These are phyloP conservation scores for Morone chrysops DNA, from an alignment of 2,113 vertebrate genomes.

Conservation along the genomic window DNA sequence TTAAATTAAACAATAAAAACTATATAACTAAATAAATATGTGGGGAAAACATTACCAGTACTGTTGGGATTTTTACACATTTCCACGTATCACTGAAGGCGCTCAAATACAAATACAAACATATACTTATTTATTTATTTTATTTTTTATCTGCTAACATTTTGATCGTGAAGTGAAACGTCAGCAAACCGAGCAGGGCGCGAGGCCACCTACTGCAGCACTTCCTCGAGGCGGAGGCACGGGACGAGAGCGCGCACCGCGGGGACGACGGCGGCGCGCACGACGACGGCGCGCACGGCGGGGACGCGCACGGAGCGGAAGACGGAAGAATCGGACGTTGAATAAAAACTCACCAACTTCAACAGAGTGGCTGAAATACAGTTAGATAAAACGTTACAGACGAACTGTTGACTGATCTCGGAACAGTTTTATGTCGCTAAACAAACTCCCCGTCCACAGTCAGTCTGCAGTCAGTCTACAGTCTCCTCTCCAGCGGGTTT, in stretches of 20 bases:
- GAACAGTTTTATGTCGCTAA: slow-evolving; percentile 10
- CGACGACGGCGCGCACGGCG: slow-evolving; percentile 59
- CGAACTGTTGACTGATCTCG: neutral
- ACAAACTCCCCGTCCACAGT: slow-evolving; percentile 22
- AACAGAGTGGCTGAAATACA: slow-evolving; percentile 25
- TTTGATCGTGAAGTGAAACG: too few species aligned
- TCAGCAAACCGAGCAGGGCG: slow-evolving; percentile 9
- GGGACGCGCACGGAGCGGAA: slow-evolving; percentile 67
- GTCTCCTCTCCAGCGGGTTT: slow-evolving; percentile 58
- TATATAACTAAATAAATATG: too few species aligned
- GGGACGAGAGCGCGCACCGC: slow-evolving; percentile 50
- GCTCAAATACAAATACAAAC: too few species aligned
- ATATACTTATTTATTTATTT: too few species aligned
- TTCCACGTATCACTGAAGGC: too few species aligned
- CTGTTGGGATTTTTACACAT: too few species aligned
- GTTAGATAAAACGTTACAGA: slow-evolving; percentile 23
- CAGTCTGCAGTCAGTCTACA: slow-evolving; percentile 26
- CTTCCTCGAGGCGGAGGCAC: slow-evolving; percentile 48
- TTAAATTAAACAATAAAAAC: too few species aligned
- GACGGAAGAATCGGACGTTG: slow-evolving; percentile 63
- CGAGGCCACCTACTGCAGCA: slow-evolving; percentile 45
- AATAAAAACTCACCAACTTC: slow-evolving; percentile 71
- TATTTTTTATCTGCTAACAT: too few species aligned
- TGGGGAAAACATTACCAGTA: too few species aligned
- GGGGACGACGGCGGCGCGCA: slow-evolving; percentile 56